Evolutionary conservation across 2,113 vertebrate species (phyloP).

Genomic region (Elaphurus davidianus): DNA sequence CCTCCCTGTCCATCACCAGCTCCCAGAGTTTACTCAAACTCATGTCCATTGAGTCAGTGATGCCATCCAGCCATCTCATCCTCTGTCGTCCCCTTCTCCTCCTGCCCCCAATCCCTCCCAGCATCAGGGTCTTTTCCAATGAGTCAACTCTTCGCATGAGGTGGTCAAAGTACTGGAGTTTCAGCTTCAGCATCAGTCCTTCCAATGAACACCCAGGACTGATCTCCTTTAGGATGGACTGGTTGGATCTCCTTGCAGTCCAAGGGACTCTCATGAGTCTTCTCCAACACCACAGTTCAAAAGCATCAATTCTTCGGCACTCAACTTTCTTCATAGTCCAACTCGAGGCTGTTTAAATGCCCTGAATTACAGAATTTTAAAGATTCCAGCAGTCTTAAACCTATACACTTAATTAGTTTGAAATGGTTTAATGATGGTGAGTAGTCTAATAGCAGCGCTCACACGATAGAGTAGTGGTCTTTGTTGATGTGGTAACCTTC

Average conservation of each 20-base stretch:
- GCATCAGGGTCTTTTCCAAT: not conserved
- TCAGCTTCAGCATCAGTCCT: not conserved
- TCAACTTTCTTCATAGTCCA: not conserved
- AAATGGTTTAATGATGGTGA: not conserved
- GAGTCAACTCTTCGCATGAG: not conserved
- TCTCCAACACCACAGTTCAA: not conserved
- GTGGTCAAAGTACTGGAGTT: not conserved
- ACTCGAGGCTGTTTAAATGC: not conserved
- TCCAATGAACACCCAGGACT: not conserved
- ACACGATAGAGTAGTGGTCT: accelerated
- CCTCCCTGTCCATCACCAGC: not conserved
- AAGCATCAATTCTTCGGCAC: not conserved
- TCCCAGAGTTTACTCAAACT: not conserved
- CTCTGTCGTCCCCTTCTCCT: not conserved
- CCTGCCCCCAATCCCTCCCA: not conserved
- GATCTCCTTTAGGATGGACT: not conserved
- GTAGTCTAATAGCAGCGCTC: not conserved
- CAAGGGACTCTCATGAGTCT: not conserved
- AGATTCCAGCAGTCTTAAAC: not conserved
- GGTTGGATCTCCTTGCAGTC: not conserved
- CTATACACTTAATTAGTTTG: not conserved
- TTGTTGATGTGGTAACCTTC: accelerated
- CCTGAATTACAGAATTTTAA: not conserved
- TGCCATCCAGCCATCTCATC: not conserved
- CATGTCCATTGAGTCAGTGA: not conserved